Base-by-base conservation (phyloP, 2,113 vertebrate genomes). In the Nerophis ophidion region DNA sequence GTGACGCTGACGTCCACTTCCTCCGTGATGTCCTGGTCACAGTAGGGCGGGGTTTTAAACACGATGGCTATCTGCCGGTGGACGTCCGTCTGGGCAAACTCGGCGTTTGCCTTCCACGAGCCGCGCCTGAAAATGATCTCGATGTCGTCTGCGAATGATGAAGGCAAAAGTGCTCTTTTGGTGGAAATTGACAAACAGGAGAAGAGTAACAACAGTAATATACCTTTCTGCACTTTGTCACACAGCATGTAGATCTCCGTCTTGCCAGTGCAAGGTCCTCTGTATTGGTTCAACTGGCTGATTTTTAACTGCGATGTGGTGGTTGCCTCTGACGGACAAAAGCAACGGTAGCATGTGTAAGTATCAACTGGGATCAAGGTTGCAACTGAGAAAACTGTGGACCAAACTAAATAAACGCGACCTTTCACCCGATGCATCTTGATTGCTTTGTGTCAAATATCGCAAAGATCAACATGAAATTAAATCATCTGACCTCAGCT, bases 191-290 rank as follows among this genome's bases (percentile, higher is more conserved):
- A 26, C 26, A 26, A 26, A 26, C 1, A 26, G 4, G 26, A 26
- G 49, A 51, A 3, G 26, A 33, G 17, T 6, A 26, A 26, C 26
- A 26, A 26, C 26, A 26, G 16, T n/a, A 12, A 2, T 74, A 2
- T 74, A 94, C 94, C 94, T 95, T 98, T 98, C 78, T 98, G 95
- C 56, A 98, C 95, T 84, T 98, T 98, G 90, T 98, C 95, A 0
- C 95, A 97, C 4, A 98, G 79, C 80, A 98, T 88, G 76, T 94
- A 97, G 44, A 97, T 83, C 80, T 98, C 95, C 0, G 95, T 94
- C 0, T 93, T 93, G 0, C 95, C 94, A 0, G 79, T 84, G 66
- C 93, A 95, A 0, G 90, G 79, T 0, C 95, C 95, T 0, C 80
- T 84, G 66, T 89, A 85, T 63, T 89, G 85, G 76, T 98, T 98